Evolutionary conservation across 1,140 invertebrate species (phyloP).

Genomic region (Melitaea cinxia): DNA sequence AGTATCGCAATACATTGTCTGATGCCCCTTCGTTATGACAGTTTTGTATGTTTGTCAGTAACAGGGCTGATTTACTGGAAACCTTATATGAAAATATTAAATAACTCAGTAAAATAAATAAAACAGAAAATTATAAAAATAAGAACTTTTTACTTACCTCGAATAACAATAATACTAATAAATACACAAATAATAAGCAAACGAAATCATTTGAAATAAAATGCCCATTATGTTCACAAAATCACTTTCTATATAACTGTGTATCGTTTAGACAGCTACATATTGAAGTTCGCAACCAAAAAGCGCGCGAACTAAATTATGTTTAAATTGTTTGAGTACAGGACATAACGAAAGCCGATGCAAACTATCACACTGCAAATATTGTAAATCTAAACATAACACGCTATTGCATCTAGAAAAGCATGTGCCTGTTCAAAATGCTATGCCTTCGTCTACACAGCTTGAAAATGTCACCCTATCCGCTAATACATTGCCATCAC

Average conservation of each 20-base stretch:
- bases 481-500: too few species aligned
- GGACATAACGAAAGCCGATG: neutral
- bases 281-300: neutral
- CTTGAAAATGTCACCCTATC: neutral
- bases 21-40: neutral
- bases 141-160: conserved; percentile 4
- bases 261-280: neutral
- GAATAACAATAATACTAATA: conserved; percentile 1
- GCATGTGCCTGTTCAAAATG: neutral
- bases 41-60: conserved; percentile 16
- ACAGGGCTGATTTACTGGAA: conserved; percentile 22
- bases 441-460: neutral
- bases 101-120: conserved; percentile 5
- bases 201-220: neutral
- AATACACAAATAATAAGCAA: conserved; percentile 9
- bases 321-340: conserved; percentile 1
- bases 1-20: conserved; percentile 13
- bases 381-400: neutral
- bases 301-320: neutral
- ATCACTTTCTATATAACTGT: neutral
- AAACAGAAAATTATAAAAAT: conserved; percentile 15
- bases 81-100: conserved; percentile 14
- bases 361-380: neutral
- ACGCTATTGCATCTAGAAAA: conserved; percentile 7
- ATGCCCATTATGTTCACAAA: neutral